These are phyloP conservation scores for Amblyopsis hoosieri DNA, from an alignment of 2,797 vertebrate genomes.

Conservation along the genomic window DNA sequence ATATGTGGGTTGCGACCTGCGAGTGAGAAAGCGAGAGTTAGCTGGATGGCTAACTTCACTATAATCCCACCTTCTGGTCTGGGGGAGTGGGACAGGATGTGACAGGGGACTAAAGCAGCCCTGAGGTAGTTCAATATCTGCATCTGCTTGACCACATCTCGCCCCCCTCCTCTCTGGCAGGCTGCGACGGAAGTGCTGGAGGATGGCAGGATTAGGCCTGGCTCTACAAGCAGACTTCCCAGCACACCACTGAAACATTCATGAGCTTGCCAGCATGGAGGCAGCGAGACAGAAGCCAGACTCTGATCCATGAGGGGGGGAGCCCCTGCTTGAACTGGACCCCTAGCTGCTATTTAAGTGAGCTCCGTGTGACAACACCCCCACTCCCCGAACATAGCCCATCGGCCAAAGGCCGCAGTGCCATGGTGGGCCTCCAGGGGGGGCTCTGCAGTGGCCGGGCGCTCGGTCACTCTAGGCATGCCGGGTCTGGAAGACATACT, in stretches of 20 bases:
- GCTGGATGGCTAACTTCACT: slow-evolving; percentile 57
- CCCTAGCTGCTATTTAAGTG: slow-evolving; percentile 56
- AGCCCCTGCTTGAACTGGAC: slow-evolving; percentile 48
- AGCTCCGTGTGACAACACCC: slow-evolving; percentile 49
- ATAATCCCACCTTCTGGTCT: slow-evolving; percentile 60
- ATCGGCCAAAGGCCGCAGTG: slow-evolving; percentile 48
- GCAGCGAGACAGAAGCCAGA: slow-evolving; percentile 44
- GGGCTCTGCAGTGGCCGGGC: slow-evolving; percentile 45
- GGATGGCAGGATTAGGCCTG: slow-evolving; percentile 46
- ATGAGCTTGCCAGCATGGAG: slow-evolving; percentile 61
- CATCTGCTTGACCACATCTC: slow-evolving; percentile 70
- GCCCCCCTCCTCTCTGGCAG: slow-evolving; percentile 46
- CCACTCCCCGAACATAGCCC: slow-evolving; percentile 42
- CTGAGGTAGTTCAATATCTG: slow-evolving; percentile 62
- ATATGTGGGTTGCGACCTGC: slow-evolving; percentile 59
- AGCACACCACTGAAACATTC: slow-evolving; percentile 69
- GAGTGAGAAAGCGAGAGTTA: slow-evolving; percentile 12
- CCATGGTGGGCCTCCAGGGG: slow-evolving; percentile 34
- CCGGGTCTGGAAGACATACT: slow-evolving; percentile 34
- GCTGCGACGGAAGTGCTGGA: slow-evolving; percentile 48
- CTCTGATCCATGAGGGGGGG: slow-evolving; percentile 55
- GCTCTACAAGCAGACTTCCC: slow-evolving; percentile 62
- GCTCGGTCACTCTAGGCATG: slow-evolving; percentile 40
- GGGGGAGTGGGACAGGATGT: slow-evolving; percentile 1
- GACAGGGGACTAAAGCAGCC: slow-evolving; percentile 30